Conservation (phyloP, 2,113 vertebrate genomes). For the Phrynocephalus versicolor region DNA sequence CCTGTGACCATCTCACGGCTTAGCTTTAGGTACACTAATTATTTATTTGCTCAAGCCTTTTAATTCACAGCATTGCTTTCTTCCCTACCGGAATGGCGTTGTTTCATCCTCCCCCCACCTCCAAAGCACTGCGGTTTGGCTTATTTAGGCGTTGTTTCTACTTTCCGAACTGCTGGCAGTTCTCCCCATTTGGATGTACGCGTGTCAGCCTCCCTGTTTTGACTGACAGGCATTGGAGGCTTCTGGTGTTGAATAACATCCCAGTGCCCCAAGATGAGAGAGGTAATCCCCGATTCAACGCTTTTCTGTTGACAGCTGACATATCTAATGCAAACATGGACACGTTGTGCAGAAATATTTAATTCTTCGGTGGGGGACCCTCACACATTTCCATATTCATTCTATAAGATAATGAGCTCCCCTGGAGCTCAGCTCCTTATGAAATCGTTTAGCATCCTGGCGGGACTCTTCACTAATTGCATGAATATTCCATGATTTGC, state of each 20-base stretch:
- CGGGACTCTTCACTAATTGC: slow-evolving; percentile 27
- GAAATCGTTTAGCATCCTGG: slow-evolving; percentile 37
- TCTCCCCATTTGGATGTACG: neutral
- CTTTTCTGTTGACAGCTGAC: slow-evolving; percentile 47
- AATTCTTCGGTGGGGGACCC: slow-evolving; percentile 3
- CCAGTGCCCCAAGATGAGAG: slow-evolving; percentile 55
- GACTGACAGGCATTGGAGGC: slow-evolving; percentile 29
- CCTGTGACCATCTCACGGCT: neutral
- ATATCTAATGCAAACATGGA: slow-evolving; percentile 39
- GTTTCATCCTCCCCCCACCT: neutral
- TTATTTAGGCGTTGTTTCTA: neutral
- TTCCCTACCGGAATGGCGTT: neutral
- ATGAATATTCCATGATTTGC: slow-evolving; percentile 27
- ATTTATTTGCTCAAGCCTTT: neutral
- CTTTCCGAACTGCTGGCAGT: neutral
- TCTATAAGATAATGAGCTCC: slow-evolving; percentile 21
- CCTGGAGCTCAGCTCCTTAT: slow-evolving; percentile 29
- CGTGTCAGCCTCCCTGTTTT: neutral
- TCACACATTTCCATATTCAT: slow-evolving; percentile 16
- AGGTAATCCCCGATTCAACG: slow-evolving; percentile 48
- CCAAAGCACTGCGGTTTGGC: neutral
- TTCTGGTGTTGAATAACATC: slow-evolving; percentile 55
- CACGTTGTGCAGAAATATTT: slow-evolving; percentile 37
- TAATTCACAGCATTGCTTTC: neutral
- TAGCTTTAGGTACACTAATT: neutral